Conservation (phyloP, 2,888 invertebrate species). For the Pedicia rivosa region DNA sequence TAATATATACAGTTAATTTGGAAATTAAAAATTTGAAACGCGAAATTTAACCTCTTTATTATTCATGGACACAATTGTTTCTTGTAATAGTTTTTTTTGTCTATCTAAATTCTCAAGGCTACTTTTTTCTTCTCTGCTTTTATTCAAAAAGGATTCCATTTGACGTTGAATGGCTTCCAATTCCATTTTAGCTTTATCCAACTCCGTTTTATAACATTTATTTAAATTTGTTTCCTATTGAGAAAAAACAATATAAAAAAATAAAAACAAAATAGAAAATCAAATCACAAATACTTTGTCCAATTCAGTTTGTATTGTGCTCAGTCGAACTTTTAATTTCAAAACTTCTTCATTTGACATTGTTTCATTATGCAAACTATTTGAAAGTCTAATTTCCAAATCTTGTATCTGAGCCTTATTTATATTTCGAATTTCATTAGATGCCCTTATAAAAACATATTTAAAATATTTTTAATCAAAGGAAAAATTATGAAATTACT, state of each 20-base stretch:
- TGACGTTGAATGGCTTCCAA: no score
- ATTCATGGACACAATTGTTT: slow-evolving; percentile 34
- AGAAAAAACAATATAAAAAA: no score
- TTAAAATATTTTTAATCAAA: not conserved
- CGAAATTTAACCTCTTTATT: slow-evolving; percentile 45
- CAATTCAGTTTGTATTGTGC: slow-evolving; percentile 37
- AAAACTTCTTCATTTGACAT: slow-evolving; percentile 22
- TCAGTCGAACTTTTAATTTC: slow-evolving; percentile 31
- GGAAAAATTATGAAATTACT: not conserved
- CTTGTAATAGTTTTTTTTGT: slow-evolving; percentile 37
- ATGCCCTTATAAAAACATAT: slow-evolving; percentile 20
- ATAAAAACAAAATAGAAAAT: no score
- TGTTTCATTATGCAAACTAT: slow-evolving; percentile 25
- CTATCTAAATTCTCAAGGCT: slow-evolving; percentile 35
- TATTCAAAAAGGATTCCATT: no score
- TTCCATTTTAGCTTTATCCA: no score
- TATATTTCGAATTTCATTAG: slow-evolving; percentile 25
- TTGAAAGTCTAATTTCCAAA: slow-evolving; percentile 26
- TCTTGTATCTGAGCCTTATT: slow-evolving; percentile 30
- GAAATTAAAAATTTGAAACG: no score
- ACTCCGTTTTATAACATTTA: no score
- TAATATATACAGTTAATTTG: slow-evolving; percentile 23
- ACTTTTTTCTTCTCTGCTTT: slow-evolving; percentile 34
- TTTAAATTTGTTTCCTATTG: slow-evolving; percentile 31
- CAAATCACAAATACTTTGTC: no score